These are phyloP conservation scores for Anabas testudineus DNA, from an alignment of 2,797 vertebrate species.

Conservation along the genomic window DNA sequence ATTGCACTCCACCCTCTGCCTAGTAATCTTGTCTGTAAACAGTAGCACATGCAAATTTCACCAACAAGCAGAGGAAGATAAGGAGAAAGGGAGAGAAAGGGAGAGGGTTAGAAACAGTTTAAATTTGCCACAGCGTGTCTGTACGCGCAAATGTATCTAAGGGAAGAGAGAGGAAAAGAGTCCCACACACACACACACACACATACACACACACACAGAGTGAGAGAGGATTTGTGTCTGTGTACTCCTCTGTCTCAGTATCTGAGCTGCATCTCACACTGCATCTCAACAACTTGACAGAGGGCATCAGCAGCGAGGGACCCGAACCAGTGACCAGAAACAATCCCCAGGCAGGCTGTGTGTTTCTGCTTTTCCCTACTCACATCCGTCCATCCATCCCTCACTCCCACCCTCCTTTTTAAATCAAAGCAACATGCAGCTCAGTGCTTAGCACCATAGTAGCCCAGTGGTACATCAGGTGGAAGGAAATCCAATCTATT, in stretches of 20 bases:
- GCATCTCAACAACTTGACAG: constrained; percentile 77
- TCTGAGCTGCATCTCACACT: constrained; percentile 65
- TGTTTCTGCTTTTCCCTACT: constrained; percentile 49
- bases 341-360: constrained; percentile 68
- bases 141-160: constrained; percentile 21
- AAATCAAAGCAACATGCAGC: constrained; percentile 60
- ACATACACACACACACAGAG: not conserved
- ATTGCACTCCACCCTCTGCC: constrained; percentile 41
- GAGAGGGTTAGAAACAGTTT: constrained; percentile 20
- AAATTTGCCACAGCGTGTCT: constrained; percentile 25
- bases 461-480: constrained; percentile 56
- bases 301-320: constrained; percentile 64
- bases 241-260: constrained; percentile 54
- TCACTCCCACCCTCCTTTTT: constrained; percentile 23
- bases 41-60: constrained; percentile 65
- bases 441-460: not conserved
- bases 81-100: constrained; percentile 28
- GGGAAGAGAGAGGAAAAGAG: not conserved
- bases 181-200: not conserved
- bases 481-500: constrained; percentile 76
- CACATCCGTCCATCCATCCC: constrained; percentile 21
- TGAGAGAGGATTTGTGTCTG: constrained; percentile 38
- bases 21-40: constrained; percentile 55
- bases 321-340: constrained; percentile 83
- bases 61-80: constrained; percentile 45